phyloP scores from a whole-genome alignment of 2,113 vertebrate genomes.

The Hoplias malabaricus region DNA sequence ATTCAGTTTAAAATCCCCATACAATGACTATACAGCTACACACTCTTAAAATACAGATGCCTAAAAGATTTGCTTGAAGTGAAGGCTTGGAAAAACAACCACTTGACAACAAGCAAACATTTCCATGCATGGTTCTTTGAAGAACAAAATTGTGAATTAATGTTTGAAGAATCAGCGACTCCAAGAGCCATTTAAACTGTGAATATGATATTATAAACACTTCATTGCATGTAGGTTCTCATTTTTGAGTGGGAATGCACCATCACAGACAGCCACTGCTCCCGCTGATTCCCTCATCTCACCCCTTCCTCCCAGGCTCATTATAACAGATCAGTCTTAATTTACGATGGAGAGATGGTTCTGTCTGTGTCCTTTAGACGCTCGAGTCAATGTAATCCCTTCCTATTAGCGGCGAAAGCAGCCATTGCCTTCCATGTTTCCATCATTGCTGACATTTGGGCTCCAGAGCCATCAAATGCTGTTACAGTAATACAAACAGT shows the following conservation, averaged over 20 bases:
- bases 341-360: conserved; percentile 40
- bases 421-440: conserved; percentile 62
- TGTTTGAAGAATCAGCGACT: too few species aligned
- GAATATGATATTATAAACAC: too few species aligned
- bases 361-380: conserved; percentile 42
- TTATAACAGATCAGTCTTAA: conserved; percentile 38
- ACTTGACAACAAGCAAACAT: too few species aligned
- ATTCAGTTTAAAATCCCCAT: too few species aligned
- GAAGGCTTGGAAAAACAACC: too few species aligned
- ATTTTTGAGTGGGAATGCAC: not conserved
- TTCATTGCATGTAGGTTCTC: too few species aligned
- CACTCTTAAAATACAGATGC: too few species aligned
- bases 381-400: conserved; percentile 25
- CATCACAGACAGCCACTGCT: not conserved
- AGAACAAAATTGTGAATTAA: too few species aligned
- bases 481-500: conserved; percentile 68
- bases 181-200: too few species aligned
- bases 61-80: too few species aligned
- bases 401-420: conserved; percentile 57
- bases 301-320: not conserved
- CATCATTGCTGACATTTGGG: conserved; percentile 72
- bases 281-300: not conserved
- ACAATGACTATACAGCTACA: too few species aligned
- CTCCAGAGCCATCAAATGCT: conserved; percentile 69
- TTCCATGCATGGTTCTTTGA: too few species aligned